A percentile compares a stretch with the other conserved stretches of the same genome.
Conservation (phyloP, 2,113 vertebrate species). For the Tinamus guttatus region DNA sequence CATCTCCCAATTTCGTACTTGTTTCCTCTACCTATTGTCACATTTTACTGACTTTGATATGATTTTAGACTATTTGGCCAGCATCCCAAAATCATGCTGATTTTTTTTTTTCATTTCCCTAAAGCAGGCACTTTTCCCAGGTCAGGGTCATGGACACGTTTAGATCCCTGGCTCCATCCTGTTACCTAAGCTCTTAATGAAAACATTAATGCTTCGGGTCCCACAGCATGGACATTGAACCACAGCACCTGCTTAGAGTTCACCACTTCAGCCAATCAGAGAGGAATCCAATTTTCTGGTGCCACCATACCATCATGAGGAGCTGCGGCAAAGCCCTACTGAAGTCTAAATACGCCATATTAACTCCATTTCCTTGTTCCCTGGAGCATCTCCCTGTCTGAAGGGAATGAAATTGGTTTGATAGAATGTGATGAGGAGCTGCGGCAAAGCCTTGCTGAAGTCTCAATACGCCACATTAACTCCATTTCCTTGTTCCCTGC, state of each 20-base stretch:
- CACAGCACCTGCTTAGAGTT: background rate
- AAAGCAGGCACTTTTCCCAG: background rate
- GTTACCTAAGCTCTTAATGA: background rate
- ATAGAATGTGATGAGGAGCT: background rate
- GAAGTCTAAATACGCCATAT: background rate
- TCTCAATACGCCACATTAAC: background rate
- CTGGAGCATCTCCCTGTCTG: background rate
- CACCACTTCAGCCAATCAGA: background rate
- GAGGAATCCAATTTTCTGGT: background rate
- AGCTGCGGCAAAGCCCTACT: background rate
- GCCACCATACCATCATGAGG: background rate
- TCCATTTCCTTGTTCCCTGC: background rate
- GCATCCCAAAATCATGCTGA: background rate
- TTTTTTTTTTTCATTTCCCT: background rate
- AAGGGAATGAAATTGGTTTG: background rate
- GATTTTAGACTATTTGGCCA: background rate
- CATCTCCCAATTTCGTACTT: background rate
- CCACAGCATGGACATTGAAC: background rate
- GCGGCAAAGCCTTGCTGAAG: background rate
- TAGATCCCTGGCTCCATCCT: background rate
- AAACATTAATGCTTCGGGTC: background rate
- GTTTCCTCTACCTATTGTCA: background rate
- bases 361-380: background rate
- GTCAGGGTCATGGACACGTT: background rate
- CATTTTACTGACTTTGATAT: background rate